phyloP scores from a whole-genome alignment of 2,797 vertebrate species.

The Cyprinodon diabolis region DNA sequence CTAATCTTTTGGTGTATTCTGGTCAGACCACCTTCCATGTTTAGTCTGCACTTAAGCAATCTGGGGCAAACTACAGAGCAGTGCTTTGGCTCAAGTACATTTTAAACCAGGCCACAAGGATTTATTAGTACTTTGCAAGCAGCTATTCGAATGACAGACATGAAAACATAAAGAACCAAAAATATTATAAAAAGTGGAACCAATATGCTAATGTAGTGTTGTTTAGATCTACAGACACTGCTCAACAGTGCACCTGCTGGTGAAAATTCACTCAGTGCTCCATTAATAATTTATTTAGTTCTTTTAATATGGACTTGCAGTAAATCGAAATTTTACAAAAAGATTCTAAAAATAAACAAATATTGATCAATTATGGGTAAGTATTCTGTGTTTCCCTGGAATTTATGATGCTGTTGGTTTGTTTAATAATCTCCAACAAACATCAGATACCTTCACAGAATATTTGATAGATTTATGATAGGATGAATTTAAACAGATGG shows the following conservation, averaged over 20 bases:
- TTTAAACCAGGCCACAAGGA: background rate
- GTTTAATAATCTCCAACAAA: background rate
- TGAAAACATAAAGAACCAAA: no score
- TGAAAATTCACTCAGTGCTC: no score
- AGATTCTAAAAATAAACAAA: background rate
- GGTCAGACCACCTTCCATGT: background rate
- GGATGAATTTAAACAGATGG: background rate
- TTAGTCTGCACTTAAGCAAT: background rate
- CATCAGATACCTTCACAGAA: background rate
- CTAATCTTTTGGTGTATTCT: background rate
- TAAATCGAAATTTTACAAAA: background rate
- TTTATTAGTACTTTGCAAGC: no score
- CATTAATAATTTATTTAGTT: background rate
- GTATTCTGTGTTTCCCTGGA: background rate
- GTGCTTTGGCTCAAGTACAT: background rate
- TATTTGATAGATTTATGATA: background rate
- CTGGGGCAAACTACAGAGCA: no score
- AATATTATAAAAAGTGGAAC: no score
- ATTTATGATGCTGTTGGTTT: background rate
- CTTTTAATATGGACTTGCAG: background rate
- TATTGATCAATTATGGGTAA: background rate
- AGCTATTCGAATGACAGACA: no score
- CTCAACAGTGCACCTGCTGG: no score
- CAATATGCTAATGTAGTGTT: background rate
- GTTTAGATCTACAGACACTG: no score